Conservation (phyloP, 2,113 vertebrate genomes). For the Emydocephalus ijimae region DNA sequence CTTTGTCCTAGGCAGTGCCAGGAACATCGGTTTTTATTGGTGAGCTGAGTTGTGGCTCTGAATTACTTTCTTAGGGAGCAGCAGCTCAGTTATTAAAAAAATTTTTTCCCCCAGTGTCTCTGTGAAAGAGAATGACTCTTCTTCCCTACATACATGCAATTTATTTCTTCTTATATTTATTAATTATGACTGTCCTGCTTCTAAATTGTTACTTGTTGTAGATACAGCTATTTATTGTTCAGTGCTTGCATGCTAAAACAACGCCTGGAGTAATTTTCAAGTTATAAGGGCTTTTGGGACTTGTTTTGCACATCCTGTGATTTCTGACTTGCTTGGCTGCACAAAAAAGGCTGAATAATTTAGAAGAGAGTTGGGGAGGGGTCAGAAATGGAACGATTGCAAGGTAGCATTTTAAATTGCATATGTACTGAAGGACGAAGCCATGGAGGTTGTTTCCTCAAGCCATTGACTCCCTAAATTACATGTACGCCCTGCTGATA, state of each 20-base stretch:
- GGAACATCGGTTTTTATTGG: slow-evolving; percentile 19
- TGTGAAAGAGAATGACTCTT: slow-evolving; percentile 34
- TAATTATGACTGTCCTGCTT: slow-evolving; percentile 62
- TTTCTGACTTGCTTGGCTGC: slow-evolving; percentile 64
- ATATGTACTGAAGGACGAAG: slow-evolving; percentile 54
- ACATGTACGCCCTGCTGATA: slow-evolving; percentile 46
- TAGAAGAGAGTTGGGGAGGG: slow-evolving; percentile 48
- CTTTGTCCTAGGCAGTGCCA: slow-evolving; percentile 47
- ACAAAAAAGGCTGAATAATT: slow-evolving; percentile 60
- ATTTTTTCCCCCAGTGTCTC: slow-evolving; percentile 44
- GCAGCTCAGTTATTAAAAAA: not conserved
- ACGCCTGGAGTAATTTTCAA: slow-evolving; percentile 69
- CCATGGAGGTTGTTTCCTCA: slow-evolving; percentile 59
- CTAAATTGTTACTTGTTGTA: slow-evolving; percentile 70
- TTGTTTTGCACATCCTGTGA: slow-evolving; percentile 83
- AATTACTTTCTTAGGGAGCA: slow-evolving; percentile 16
- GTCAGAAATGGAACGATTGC: slow-evolving; percentile 63
- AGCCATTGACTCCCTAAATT: slow-evolving; percentile 47
- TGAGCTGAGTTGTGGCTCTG: not conserved
- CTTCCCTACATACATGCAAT: slow-evolving; percentile 27
- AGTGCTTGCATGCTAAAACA: slow-evolving; percentile 81
- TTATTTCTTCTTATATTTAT: slow-evolving; percentile 70
- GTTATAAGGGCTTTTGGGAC: slow-evolving; percentile 65
- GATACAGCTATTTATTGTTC: slow-evolving; percentile 88
- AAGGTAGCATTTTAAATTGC: slow-evolving; percentile 57